Evolutionary conservation across 2,888 invertebrate genomes (phyloP).

Genomic region (Drosophila quinaria): DNA sequence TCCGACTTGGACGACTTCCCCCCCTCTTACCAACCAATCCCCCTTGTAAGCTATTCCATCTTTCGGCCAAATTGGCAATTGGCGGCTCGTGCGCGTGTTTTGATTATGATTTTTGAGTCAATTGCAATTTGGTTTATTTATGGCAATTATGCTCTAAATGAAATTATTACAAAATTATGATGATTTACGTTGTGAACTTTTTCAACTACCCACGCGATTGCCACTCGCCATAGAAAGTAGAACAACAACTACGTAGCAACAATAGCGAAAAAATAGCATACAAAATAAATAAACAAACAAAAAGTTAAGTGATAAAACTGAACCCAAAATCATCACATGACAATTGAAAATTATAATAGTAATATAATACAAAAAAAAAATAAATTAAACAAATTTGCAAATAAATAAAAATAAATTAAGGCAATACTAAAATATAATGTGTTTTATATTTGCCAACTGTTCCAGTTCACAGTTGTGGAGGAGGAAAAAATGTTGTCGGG

Average conservation of each 20-base stretch:
- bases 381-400: conserved; percentile 52
- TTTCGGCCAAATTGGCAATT: conserved; percentile 31
- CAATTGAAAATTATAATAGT: conserved; percentile 58
- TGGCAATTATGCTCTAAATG: conserved; percentile 73
- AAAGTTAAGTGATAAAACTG: conserved; percentile 40
- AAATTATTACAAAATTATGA: conserved; percentile 74
- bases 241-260: conserved; percentile 49
- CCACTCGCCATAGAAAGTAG: conserved; percentile 66
- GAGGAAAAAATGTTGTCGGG: background rate
- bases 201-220: conserved; percentile 62
- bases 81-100: conserved; percentile 55
- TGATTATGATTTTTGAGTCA: conserved; percentile 71
- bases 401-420: conserved; percentile 72
- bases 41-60: background rate
- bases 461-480: conserved; percentile 60
- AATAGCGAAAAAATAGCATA: conserved; percentile 2
- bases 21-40: background rate
- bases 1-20: conserved; percentile 51
- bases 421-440: conserved; percentile 48
- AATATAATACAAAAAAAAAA: conserved; percentile 33
- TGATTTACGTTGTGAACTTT: conserved; percentile 52
- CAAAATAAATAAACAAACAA: conserved; percentile 32
- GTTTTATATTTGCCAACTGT: conserved; percentile 61
- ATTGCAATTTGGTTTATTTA: conserved; percentile 66
- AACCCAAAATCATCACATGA: conserved; percentile 56